These are phyloP conservation scores for Minunthozetes semirufus DNA, from an alignment of 2,888 invertebrate species.

Conservation along the genomic window DNA sequence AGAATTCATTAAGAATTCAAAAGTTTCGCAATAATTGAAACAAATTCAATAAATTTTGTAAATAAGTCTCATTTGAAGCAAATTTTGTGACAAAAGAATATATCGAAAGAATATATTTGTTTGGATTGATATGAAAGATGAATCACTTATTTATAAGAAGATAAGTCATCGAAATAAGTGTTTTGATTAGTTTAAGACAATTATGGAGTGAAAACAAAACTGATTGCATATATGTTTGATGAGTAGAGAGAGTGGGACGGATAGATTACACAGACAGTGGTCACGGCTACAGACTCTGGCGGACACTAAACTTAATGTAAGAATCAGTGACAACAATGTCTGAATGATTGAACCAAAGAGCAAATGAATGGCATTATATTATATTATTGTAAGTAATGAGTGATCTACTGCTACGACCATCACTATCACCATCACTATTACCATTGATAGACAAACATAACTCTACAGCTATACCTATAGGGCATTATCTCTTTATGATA, in stretches of 20 bases:
- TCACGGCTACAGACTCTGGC: background rate
- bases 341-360: background rate
- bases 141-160: background rate
- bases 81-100: background rate
- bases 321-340: background rate
- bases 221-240: constrained; percentile 20
- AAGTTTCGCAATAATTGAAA: too few relatives aligned
- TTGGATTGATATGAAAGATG: background rate
- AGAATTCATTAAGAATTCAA: too few relatives aligned
- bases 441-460: constrained; percentile 22
- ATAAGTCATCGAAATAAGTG: background rate
- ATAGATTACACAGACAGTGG: constrained; percentile 24
- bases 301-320: background rate
- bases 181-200: background rate
- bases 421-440: constrained; percentile 8
- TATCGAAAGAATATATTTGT: background rate
- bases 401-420: constrained; percentile 16
- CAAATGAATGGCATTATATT: constrained; percentile 8
- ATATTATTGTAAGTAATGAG: background rate
- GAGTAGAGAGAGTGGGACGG: constrained; percentile 11
- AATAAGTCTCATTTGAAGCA: too few relatives aligned
- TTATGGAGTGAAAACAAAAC: constrained; percentile 4
- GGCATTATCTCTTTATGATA: background rate
- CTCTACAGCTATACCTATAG: constrained; percentile 5
- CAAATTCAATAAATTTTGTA: too few relatives aligned